Evolutionary conservation across 1,140 invertebrate species (phyloP), one percentile per base, ranked within the genome.

Genomic region (Liolophura sinensis): DNA sequence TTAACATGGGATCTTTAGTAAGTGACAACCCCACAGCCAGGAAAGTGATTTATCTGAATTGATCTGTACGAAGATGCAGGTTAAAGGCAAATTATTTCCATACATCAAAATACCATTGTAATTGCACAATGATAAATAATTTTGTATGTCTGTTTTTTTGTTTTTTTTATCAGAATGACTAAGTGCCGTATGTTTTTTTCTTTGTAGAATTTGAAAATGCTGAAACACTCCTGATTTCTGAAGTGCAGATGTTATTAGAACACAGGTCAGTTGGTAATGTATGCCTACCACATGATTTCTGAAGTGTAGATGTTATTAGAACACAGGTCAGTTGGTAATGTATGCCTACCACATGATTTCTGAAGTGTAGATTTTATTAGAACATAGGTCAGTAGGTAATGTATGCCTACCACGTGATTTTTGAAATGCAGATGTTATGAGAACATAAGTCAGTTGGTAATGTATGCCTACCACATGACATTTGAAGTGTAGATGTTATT

Each of bases 231-330:
- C 85, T 99, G 63, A 97, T 99, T 82, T 98, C 96, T 15, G 98
- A 99, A 88, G 98, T 99, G 0, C 93, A 96, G 77, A 96, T 99
- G 92, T 86, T 99, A 65, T 84, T 99, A 68, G 95, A 99, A 78
- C 96, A 99, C 85, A 90, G 82, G 83, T 83, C 73, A 60, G 55
- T 57, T 6, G 22, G 56, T 61, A 5, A 20, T 46, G 31, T n/a
- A n/a, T n/a, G n/a, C n/a, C n/a, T n/a, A n/a, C 0, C 84, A 99
- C 46, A 85, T 99, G 63, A 97, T 99, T 82, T 98, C 96, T 15
- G 98, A 99, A 88, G 98, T 99, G 0, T 93, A 96, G 77, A 96
- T 99, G 92, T 86, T 99, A 65, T 84, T 99, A 68, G 95, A 99
- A 78, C 96, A 99, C 85, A 90, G 82, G 83, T 83, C 73, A 60